Conservation (phyloP, 2,888 invertebrate genomes). For the Acronicta alni region DNA sequence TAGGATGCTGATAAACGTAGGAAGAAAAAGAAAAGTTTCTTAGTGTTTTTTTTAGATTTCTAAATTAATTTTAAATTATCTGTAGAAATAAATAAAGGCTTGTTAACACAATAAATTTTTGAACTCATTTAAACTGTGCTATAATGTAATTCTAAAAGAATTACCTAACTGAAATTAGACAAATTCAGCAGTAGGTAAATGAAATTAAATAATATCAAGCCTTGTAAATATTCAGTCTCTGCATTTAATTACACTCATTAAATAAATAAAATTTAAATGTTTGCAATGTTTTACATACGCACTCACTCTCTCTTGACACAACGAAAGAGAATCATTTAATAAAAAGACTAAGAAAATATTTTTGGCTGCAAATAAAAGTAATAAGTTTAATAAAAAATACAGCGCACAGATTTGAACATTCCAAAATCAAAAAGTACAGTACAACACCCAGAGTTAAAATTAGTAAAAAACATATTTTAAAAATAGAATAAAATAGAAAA, state of each 20-base stretch:
- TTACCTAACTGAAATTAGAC: too few species aligned
- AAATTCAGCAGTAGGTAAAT: too few species aligned
- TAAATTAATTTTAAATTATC: too few species aligned
- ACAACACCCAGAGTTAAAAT: slow-evolving; percentile 5
- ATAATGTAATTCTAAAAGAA: too few species aligned
- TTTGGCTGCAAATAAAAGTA: not conserved
- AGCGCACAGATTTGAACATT: not conserved
- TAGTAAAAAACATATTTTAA: not conserved
- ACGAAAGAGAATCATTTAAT: slow-evolving; percentile 7
- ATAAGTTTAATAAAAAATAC: not conserved
- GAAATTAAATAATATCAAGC: too few species aligned
- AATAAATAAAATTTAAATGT: slow-evolving; percentile 1
- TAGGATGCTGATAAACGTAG: too few species aligned
- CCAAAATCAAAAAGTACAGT: not conserved
- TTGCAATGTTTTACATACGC: slow-evolving; percentile 5
- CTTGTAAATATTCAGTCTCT: not conserved
- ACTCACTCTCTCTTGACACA: slow-evolving; percentile 1
- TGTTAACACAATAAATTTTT: too few species aligned
- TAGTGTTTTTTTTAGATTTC: too few species aligned
- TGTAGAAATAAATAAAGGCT: too few species aligned
- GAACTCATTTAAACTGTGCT: too few species aligned
- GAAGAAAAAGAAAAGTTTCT: too few species aligned
- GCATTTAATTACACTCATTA: slow-evolving; percentile 2
- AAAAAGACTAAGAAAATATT: slow-evolving; percentile 1
- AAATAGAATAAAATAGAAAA: not conserved